Conservation (phyloP, 2,113 vertebrate species). For the Sinocyclocheilus maitianheensis region DNA sequence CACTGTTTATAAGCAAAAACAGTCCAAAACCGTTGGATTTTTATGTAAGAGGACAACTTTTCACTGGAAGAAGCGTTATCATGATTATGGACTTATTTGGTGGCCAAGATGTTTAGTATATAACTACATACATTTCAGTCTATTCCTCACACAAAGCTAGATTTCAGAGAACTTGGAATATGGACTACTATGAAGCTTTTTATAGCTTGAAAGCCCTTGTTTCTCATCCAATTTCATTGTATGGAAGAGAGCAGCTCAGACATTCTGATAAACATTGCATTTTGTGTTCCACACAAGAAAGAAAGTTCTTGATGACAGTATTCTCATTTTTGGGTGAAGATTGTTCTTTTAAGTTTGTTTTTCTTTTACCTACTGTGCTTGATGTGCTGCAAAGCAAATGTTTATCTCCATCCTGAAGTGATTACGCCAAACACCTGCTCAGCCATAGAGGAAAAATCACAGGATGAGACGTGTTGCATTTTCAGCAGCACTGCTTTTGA, state of each 20-base stretch:
- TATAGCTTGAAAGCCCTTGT: not conserved
- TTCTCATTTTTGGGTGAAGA: not conserved
- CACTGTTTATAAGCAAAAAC: too few species aligned
- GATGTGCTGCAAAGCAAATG: conserved; percentile 32
- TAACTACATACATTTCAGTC: not conserved
- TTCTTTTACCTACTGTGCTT: not conserved
- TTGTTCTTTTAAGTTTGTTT: conserved; percentile 3
- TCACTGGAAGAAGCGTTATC: not conserved
- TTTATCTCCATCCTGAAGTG: conserved; percentile 31
- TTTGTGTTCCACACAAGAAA: not conserved
- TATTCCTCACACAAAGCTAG: not conserved
- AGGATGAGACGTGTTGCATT: conserved; percentile 23
- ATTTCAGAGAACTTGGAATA: not conserved
- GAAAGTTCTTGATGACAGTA: not conserved
- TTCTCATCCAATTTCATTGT: not conserved
- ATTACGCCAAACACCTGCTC: conserved; percentile 34
- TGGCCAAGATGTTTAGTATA: not conserved
- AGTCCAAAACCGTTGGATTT: too few species aligned
- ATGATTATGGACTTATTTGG: not conserved
- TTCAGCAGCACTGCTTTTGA: not conserved
- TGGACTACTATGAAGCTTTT: not conserved
- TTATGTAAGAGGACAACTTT: too few species aligned
- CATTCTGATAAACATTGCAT: not conserved
- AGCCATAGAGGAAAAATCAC: conserved; percentile 18
- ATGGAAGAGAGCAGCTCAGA: not conserved